Conservation (phyloP, 1,140 invertebrate genomes). For the Macrocentrus cingulum region DNA sequence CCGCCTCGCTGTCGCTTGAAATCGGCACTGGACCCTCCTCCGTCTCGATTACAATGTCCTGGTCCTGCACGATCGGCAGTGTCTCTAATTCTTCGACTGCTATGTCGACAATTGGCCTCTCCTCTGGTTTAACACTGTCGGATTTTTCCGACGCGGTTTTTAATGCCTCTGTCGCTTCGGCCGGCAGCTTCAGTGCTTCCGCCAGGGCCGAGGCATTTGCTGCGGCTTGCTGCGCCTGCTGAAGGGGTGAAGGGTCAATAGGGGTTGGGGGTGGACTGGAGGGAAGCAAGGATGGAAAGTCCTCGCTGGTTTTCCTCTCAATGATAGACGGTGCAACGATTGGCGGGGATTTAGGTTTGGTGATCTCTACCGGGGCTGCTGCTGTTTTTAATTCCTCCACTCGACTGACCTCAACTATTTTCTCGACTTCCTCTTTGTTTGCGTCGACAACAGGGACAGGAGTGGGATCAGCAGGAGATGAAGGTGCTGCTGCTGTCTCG, state of each 20-base stretch:
- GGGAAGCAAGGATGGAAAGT: constrained; percentile 49
- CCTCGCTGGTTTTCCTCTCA: constrained; percentile 59
- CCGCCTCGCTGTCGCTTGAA: constrained; percentile 28
- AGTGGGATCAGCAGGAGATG: constrained; percentile 39
- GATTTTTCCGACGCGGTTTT: too few species aligned
- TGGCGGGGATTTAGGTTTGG: constrained; percentile 33
- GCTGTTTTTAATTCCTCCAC: constrained; percentile 33
- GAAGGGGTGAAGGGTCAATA: constrained; percentile 54
- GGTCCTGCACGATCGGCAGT: constrained; percentile 3
- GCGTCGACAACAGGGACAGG: constrained; percentile 38
- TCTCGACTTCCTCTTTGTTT: constrained; percentile 28
- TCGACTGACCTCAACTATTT: constrained; percentile 55
- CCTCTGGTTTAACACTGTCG: too few species aligned
- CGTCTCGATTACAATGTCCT: constrained; percentile 26
- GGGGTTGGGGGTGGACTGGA: constrained; percentile 57
- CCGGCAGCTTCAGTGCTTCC: constrained; percentile 48
- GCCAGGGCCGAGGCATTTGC: constrained; percentile 46
- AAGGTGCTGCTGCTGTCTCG: constrained; percentile 40
- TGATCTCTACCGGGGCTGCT: constrained; percentile 33
- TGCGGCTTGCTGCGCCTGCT: constrained; percentile 52
- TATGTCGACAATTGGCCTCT: too few species aligned
- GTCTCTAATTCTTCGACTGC: constrained; percentile 24
- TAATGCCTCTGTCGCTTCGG: constrained; percentile 32
- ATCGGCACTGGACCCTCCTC: constrained; percentile 39
- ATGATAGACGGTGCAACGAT: constrained; percentile 52